Evolutionary conservation across 2,113 vertebrate species (phyloP).

Genomic region (Jacana jacana): DNA sequence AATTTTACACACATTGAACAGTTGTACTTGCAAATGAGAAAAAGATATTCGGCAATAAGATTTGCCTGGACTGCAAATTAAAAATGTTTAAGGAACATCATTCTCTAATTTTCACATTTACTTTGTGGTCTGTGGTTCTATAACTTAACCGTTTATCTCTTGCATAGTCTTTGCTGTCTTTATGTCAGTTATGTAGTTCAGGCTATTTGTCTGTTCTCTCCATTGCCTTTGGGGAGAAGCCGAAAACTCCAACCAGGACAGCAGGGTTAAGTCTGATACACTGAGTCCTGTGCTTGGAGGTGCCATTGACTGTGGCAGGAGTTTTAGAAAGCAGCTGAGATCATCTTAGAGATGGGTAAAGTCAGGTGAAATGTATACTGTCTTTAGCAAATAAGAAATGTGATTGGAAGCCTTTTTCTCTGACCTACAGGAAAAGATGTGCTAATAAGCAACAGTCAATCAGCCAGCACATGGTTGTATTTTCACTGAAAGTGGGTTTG

Average conservation of each 20-base stretch:
- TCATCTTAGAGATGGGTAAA: not conserved
- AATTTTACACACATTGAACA: not conserved
- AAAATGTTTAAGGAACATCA: not conserved
- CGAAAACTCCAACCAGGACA: not conserved
- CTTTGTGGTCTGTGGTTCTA: not conserved
- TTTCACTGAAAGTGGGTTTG: constrained; percentile 63
- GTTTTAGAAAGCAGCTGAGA: not conserved
- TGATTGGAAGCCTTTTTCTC: constrained; percentile 13
- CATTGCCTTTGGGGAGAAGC: not conserved
- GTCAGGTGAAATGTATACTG: not conserved
- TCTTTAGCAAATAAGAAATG: not conserved
- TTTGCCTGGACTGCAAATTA: not conserved
- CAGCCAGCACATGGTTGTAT: constrained; percentile 34
- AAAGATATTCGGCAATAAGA: not conserved
- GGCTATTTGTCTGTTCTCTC: not conserved
- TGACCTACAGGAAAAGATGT: constrained; percentile 52
- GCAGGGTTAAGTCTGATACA: not conserved
- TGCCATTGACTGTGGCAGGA: not conserved
- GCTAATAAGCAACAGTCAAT: constrained; percentile 66
- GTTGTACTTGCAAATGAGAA: not conserved
- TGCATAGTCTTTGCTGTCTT: not conserved
- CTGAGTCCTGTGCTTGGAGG: not conserved
- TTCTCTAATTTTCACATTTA: not conserved
- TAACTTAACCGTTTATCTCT: not conserved
- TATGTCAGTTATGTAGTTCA: not conserved